Conservation (phyloP, 2,888 invertebrate genomes). For the Eudasyphora cyanicolor region DNA sequence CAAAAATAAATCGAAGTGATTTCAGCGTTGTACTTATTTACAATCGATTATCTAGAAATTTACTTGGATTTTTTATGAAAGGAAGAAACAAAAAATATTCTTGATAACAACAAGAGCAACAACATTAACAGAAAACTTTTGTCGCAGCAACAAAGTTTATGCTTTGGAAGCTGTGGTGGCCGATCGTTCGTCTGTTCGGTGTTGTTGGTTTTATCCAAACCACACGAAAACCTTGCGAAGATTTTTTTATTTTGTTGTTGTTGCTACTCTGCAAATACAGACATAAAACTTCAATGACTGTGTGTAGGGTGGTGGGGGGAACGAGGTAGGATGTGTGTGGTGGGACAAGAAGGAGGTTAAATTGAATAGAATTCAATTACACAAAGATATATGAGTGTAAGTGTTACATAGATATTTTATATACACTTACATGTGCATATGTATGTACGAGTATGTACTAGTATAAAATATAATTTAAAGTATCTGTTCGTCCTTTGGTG, state of each 20-base stretch:
- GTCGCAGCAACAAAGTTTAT: not conserved
- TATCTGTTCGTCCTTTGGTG: conserved; percentile 31
- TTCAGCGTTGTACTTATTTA: not conserved
- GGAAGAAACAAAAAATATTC: not conserved
- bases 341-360: not conserved
- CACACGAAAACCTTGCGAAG: conserved; percentile 43
- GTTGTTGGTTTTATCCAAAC: not conserved
- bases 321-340: not conserved
- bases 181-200: not conserved
- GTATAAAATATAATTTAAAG: conserved; percentile 33
- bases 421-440: not conserved
- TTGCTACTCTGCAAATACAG: conserved; percentile 20
- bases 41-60: conserved; percentile 10
- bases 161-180: not conserved
- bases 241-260: not conserved
- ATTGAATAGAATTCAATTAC: conserved; percentile 19
- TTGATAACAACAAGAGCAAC: not conserved
- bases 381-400: not conserved
- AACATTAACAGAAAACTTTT: not conserved
- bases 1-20: not conserved
- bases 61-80: not conserved
- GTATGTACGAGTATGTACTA: not conserved
- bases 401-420: not conserved
- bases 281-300: conserved; percentile 9
- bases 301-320: not conserved